A percentile compares a stretch with the other conserved stretches of the same genome.
These are phyloP conservation scores for Platycercus adscitus DNA, from an alignment of 2,113 vertebrate genomes.

Conservation along the genomic window DNA sequence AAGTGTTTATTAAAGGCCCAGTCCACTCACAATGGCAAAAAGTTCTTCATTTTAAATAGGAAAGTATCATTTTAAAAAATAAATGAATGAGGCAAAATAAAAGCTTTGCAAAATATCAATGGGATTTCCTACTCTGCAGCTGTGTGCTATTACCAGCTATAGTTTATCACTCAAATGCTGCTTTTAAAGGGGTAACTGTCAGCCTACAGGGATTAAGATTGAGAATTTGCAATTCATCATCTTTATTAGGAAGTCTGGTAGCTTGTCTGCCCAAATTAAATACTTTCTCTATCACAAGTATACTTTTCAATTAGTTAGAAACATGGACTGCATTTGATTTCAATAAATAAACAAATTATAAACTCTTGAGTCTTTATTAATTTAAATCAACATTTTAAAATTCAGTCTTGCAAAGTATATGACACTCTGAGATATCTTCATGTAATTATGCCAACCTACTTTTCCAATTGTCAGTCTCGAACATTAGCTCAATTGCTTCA, in stretches of 20 bases:
- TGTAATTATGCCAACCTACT: constrained; percentile 55
- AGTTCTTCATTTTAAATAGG: constrained; percentile 30
- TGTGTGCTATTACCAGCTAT: constrained; percentile 72
- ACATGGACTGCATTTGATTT: constrained; percentile 66
- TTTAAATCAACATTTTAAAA: constrained; percentile 67
- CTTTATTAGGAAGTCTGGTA: constrained; percentile 74
- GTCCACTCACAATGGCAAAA: not conserved
- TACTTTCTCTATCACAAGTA: constrained; percentile 68
- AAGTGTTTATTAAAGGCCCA: not conserved
- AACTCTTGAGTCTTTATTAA: constrained; percentile 63
- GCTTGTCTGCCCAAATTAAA: constrained; percentile 74
- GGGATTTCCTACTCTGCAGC: constrained; percentile 70
- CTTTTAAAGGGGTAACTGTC: constrained; percentile 77
- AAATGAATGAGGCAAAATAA: constrained; percentile 70
- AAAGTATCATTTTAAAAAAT: constrained; percentile 64
- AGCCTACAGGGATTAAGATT: constrained; percentile 75
- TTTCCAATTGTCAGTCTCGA: constrained; percentile 30
- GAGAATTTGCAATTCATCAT: constrained; percentile 81
- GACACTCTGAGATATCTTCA: constrained; percentile 62
- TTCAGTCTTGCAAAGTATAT: constrained; percentile 54
- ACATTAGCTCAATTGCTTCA: constrained; percentile 35
- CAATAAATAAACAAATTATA: constrained; percentile 65
- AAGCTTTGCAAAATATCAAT: constrained; percentile 69
- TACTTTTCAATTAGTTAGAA: constrained; percentile 68
- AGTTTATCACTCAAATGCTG: constrained; percentile 75